Base-by-base conservation (phyloP, 2,113 vertebrate genomes). In the Oryzias woworae region DNA sequence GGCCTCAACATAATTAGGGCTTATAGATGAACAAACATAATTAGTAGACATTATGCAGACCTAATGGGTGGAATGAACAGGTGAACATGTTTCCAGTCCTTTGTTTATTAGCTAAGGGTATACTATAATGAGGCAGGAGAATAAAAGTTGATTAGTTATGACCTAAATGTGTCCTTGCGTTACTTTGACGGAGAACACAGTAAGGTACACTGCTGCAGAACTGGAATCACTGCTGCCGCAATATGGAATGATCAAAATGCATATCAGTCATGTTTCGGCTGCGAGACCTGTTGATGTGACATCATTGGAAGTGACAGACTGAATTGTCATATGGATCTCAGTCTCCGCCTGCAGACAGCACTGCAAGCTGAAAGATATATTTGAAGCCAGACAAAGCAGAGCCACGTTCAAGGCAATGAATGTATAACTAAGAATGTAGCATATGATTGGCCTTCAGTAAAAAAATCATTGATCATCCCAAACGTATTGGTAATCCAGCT, bases 1-100 rank as follows among this genome's bases (percentile, higher is more conserved):
- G 71, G 79, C 85, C 71, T 76, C 80, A 67, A 78, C 77, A 87
- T 92, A 92, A 93, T 93, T 90, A 92, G 85, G 79, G 78, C 81
- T 85, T 84, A 83, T 90, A 89, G 88, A 89, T 85, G 87, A 91
- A 84, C 87, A 91, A 89, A 90, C 87, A 88, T 92, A 92, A 92
- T 93, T 93, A 92, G 84, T 68, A 77, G 68, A 80, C 77, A 86
- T 87, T 89, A 89, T 87, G 82, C 77, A 1, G 72, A 86, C 80
- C 84, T 90, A 90, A 90, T 89, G 84, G 87, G 62, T 75, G 70
- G 69, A 84, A 74, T 68, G 80, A 89, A 89, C 88, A 90, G 90
- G 91, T 92, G 88, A 91, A 83, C 53, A 69, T 81, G 77, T 70
- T 82, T 88, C 80, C 87, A 69, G 80, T 73, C 71, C 71, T 90